Percentiles rank a stretch among this genome's conserved stretches.
These are phyloP conservation scores for Cheilosia vulpina DNA, from an alignment of 2,888 invertebrate genomes.

Conservation along the genomic window DNA sequence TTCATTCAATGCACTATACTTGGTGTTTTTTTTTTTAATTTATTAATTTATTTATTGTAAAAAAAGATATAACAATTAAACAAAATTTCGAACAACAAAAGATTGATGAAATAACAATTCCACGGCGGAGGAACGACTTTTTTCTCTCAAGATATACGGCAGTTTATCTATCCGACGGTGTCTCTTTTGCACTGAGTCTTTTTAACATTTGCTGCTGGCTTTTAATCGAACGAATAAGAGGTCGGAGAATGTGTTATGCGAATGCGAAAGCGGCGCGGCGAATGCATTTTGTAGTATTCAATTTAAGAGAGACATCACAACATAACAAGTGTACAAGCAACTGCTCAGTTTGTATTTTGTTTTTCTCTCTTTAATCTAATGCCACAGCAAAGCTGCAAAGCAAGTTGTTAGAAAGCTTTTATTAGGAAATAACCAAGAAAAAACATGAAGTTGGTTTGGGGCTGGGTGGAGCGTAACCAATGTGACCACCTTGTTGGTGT, in stretches of 20 bases:
- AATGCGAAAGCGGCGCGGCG: constrained; percentile 15
- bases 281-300: constrained; percentile 25
- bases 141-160: constrained; percentile 27
- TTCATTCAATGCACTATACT: constrained; percentile 22
- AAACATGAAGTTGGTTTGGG: neutral
- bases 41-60: neutral
- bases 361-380: constrained; percentile 40
- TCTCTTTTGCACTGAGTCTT: constrained; percentile 69
- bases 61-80: neutral
- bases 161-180: constrained; percentile 51
- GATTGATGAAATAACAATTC: constrained; percentile 60
- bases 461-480: constrained; percentile 45
- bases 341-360: too few species aligned
- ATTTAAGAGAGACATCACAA: constrained; percentile 42
- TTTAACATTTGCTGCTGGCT: constrained; percentile 63
- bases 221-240: constrained; percentile 53
- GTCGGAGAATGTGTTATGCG: constrained; percentile 15
- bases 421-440: constrained; percentile 3
- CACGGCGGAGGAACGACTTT: constrained; percentile 58
- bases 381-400: neutral
- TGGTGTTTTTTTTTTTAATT: neutral
- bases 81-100: neutral
- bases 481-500: constrained; percentile 41
- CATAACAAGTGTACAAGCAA: constrained; percentile 22
- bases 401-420: constrained; percentile 47